Base-by-base conservation (phyloP, 2,888 invertebrate genomes). In the Eilema sororculum region DNA sequence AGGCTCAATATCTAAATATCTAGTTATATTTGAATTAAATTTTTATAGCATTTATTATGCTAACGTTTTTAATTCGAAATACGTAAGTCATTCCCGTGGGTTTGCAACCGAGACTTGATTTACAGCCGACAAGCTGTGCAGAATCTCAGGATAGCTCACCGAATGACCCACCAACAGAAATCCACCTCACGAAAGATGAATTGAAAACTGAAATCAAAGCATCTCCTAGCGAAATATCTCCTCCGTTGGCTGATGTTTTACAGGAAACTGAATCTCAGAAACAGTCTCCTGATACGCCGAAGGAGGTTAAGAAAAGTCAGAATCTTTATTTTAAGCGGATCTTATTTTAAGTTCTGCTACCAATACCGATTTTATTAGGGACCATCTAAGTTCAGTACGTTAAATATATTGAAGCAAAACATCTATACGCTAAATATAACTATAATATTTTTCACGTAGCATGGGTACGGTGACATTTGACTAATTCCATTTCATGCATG, bases 281-380 rank as follows among this genome's bases (percentile, higher is more conserved):
- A 73, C 94, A 93, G 22, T 94, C 94, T 0, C 94, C 95, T 0
- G 94, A 92, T 57, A 93, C 92, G 0, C 94, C 93, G 0, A 95
- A 95, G 73, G 95, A 95, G 71, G 87, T 95, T 0, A 95, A 95
- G 78, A 95, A 93, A 74, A 95, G 95, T 80, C 95, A 95, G 80
- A 95, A 95, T 75, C 79, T 95, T 57, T 95, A n/a, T n/a, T n/a
- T n/a, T n/a, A n/a, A 8, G 30, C 8, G 5, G 3, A 28, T 9
- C 1, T 8, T 8, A 8, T 33, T 33, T 33, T 33, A 1, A 9
- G 30, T 33, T 33, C 30, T 33, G 8, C 0, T 33, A 33, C 30
- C 6, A 33, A 33, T 5, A 33, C 30, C 8, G 30, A 33, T 33
- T 33, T n/a, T n/a, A n/a, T n/a, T n/a, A n/a, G n/a, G n/a, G n/a